phyloP scores from a whole-genome alignment of 2,113 vertebrate genomes.

The Zapornia atra region DNA sequence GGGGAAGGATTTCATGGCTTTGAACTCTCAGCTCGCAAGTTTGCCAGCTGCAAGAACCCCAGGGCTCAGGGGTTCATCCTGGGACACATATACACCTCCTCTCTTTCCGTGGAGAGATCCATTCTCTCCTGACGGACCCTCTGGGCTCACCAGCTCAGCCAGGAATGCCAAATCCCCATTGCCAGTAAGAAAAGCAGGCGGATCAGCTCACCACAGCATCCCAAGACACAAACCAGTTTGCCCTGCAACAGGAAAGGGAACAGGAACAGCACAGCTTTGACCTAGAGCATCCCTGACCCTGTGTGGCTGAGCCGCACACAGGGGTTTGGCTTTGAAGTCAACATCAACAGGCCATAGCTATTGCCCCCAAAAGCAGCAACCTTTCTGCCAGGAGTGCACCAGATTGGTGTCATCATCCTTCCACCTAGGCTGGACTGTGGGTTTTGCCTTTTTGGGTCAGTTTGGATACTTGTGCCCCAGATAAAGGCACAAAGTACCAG shows the following conservation, averaged over 20 bases:
- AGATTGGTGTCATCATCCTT: too few relatives aligned
- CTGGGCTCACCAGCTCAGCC: neutral
- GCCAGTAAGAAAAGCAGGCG: neutral
- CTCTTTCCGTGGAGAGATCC: neutral
- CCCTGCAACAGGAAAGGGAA: neutral
- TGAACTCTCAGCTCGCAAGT: neutral
- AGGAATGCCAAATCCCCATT: neutral
- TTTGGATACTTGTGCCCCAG: neutral
- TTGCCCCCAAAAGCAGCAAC: neutral
- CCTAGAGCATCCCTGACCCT: neutral
- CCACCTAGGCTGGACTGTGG: neutral
- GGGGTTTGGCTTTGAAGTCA: neutral
- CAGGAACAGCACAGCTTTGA: neutral
- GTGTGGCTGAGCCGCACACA: rapidly evolving
- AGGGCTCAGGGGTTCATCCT: neutral
- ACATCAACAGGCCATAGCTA: neutral
- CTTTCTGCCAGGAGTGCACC: neutral
- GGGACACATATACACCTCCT: neutral
- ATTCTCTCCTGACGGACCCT: neutral
- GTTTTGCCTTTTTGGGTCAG: neutral
- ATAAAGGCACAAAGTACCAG: neutral
- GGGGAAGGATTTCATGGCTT: neutral
- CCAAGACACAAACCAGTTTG: neutral
- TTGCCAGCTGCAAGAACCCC: neutral
- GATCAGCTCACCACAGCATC: neutral